Evolutionary conservation across 2,888 invertebrate genomes (phyloP).

Genomic region (Scaptomyza flava): DNA sequence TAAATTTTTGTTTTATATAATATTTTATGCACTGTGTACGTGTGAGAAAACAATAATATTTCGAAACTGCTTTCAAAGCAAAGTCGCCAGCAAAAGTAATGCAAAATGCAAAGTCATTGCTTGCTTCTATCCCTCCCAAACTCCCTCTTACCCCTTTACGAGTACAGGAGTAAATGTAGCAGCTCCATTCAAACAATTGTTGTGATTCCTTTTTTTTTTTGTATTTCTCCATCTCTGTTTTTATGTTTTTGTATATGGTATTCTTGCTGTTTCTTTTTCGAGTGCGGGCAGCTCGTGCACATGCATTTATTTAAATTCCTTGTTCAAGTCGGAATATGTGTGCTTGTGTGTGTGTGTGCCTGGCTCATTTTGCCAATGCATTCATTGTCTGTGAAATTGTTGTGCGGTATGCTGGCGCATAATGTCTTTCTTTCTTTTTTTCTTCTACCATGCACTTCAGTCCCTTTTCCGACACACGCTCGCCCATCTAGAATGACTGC

Average conservation of each 20-base stretch:
- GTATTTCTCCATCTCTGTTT: not conserved
- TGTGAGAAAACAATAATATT: conserved; percentile 63
- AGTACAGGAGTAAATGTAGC: conserved; percentile 7
- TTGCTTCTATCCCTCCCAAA: conserved; percentile 4
- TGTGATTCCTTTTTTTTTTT: conserved; percentile 62
- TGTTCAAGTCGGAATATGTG: conserved; percentile 34
- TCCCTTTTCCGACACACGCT: not conserved
- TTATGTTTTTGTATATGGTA: conserved; percentile 17
- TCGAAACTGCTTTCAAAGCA: conserved; percentile 73
- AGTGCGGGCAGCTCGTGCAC: conserved; percentile 70
- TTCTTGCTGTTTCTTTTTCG: conserved; percentile 21
- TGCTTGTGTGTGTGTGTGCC: conserved; percentile 17
- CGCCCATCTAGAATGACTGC: conserved; percentile 52
- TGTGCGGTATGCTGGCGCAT: conserved; percentile 76
- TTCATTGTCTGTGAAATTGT: conserved; percentile 79
- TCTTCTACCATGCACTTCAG: conserved; percentile 33
- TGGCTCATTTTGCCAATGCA: conserved; percentile 75
- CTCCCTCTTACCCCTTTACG: not conserved
- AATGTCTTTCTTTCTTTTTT: conserved; percentile 72
- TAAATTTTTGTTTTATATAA: too few relatives aligned
- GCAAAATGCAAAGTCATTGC: conserved; percentile 80
- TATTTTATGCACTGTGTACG: conserved; percentile 1
- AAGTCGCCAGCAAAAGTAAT: conserved; percentile 74
- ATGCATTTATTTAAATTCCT: conserved; percentile 79
- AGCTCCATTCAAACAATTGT: conserved; percentile 64